Conservation (phyloP, 2,113 vertebrate species). For the Scatophagus argus region DNA sequence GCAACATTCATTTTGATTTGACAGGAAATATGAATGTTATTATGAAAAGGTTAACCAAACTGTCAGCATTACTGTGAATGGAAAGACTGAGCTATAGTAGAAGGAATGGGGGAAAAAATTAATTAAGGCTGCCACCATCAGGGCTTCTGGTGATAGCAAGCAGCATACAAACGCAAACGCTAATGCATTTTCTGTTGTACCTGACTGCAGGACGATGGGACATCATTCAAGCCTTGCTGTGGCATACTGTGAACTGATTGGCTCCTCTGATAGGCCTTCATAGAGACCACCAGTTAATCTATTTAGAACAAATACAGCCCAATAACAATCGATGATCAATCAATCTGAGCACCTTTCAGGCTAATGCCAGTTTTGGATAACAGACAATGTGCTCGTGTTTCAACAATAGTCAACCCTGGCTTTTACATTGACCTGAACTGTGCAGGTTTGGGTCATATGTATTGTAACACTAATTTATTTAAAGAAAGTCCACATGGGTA, state of each 20-base stretch:
- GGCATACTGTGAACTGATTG: too few species aligned
- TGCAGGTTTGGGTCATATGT: constrained; percentile 2
- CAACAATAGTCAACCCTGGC: background rate
- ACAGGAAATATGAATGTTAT: background rate
- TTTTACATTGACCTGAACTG: constrained; percentile 5
- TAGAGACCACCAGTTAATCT: too few species aligned
- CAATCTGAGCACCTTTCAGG: too few species aligned
- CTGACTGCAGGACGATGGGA: too few species aligned
- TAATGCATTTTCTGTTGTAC: too few species aligned
- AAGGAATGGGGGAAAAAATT: background rate
- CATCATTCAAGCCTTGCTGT: too few species aligned
- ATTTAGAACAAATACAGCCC: too few species aligned
- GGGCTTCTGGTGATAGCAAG: too few species aligned
- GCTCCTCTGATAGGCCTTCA: too few species aligned
- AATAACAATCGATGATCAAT: too few species aligned
- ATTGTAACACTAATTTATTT: constrained; percentile 3
- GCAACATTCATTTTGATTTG: background rate
- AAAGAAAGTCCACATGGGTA: background rate
- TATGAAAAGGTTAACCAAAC: background rate
- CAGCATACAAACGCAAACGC: too few species aligned
- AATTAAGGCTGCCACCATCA: too few species aligned
- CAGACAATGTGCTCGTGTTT: background rate
- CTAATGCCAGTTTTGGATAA: background rate
- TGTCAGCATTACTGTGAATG: background rate
- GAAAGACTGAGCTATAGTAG: background rate